Conservation (phyloP, 2,797 vertebrate genomes). For the Chaenodraco wilsoni region DNA sequence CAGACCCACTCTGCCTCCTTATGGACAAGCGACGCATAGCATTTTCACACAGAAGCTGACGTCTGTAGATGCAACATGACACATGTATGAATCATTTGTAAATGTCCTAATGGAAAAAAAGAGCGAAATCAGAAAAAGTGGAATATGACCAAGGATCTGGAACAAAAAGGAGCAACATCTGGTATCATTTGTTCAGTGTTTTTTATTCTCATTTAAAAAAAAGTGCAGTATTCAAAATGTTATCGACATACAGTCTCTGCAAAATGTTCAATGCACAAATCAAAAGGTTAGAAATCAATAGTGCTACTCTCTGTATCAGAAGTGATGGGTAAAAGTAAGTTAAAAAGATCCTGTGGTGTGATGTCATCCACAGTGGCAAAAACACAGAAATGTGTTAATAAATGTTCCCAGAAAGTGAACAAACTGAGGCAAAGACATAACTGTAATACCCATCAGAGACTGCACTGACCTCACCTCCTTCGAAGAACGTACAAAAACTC, state of each 20-base stretch:
- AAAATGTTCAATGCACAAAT: constrained; percentile 7
- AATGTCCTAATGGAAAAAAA: background rate
- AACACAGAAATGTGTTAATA: constrained; percentile 2
- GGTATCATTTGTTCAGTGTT: background rate
- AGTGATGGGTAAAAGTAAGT: background rate
- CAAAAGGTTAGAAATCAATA: background rate
- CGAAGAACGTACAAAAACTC: too few relatives aligned
- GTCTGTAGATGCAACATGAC: background rate
- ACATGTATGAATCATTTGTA: background rate
- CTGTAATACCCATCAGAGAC: background rate
- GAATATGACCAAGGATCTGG: background rate
- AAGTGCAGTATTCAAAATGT: background rate
- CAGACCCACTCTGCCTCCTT: constrained; percentile 49
- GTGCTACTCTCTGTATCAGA: background rate
- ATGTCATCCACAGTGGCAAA: background rate
- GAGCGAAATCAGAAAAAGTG: background rate
- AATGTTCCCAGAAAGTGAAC: constrained; percentile 11
- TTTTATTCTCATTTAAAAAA: background rate
- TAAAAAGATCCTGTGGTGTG: constrained; percentile 21
- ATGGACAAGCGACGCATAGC: constrained; percentile 39
- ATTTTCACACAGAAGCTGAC: constrained; percentile 16
- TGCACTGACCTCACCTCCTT: too few relatives aligned
- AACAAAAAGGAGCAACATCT: background rate
- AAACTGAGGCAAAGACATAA: background rate
- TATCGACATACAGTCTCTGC: background rate